phyloP scores from a whole-genome alignment of 2,113 vertebrate genomes.

The Macroglossus sobrinus region DNA sequence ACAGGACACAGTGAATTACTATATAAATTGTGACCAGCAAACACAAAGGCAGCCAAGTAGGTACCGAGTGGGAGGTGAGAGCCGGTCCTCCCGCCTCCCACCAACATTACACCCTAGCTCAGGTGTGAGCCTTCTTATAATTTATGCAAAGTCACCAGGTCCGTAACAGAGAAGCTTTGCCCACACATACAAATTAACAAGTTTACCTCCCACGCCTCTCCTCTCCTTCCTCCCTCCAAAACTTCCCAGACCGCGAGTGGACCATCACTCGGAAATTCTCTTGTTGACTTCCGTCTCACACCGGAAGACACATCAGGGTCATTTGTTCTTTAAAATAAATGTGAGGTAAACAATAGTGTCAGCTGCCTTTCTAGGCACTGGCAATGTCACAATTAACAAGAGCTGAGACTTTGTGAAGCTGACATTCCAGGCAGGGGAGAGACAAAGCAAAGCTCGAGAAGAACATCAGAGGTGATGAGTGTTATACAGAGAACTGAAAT shows the following conservation, averaged over 20 bases:
- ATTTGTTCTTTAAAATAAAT: not conserved
- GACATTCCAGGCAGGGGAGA: not conserved
- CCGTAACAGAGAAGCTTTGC: not conserved
- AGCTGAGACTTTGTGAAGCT: not conserved
- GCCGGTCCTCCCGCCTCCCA: not conserved
- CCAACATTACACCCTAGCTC: not conserved
- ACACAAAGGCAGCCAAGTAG: not conserved
- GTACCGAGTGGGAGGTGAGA: not conserved
- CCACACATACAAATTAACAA: not conserved
- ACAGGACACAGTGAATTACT: not conserved
- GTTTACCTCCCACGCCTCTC: not conserved
- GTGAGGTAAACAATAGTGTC: not conserved
- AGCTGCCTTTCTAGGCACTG: not conserved
- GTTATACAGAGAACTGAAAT: not conserved
- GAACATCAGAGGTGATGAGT: not conserved
- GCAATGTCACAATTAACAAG: not conserved
- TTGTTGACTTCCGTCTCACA: not conserved
- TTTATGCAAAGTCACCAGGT: not conserved
- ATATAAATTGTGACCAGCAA: not conserved
- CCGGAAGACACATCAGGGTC: not conserved
- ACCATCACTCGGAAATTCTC: not conserved
- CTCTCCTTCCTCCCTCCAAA: not conserved
- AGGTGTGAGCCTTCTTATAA: not conserved
- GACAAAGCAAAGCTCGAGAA: not conserved
- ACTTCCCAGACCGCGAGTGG: not conserved